Evolutionary conservation across 2,113 vertebrate species (phyloP).

Genomic region (Bujurquina vittata): DNA sequence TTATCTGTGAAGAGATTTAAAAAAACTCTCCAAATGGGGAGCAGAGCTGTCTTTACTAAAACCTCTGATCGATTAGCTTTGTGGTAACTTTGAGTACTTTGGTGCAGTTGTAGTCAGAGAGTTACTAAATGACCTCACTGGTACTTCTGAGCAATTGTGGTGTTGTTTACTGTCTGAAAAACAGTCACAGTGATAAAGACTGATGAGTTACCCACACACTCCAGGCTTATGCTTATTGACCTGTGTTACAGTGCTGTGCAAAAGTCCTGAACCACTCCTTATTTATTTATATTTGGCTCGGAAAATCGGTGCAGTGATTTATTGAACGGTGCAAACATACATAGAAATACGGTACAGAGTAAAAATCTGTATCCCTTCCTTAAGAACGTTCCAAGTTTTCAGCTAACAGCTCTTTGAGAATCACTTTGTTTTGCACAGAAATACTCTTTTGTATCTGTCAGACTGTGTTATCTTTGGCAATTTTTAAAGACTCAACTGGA

Average conservation of each 20-base stretch:
- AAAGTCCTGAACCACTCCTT: not conserved
- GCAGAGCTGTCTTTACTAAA: fast-evolving
- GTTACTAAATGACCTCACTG: not conserved
- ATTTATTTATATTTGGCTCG: not conserved
- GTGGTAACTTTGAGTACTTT: not conserved
- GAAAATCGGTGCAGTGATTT: not conserved
- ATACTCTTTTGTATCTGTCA: not conserved
- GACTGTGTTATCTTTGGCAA: not conserved
- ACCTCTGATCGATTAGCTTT: fast-evolving
- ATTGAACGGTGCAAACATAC: not conserved
- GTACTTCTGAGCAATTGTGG: too few relatives aligned
- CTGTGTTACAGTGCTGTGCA: not conserved
- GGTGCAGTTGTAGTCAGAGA: fast-evolving
- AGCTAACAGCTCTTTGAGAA: not conserved
- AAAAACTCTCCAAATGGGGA: not conserved
- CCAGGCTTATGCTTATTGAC: not conserved
- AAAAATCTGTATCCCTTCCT: not conserved
- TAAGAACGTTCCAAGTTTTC: not conserved
- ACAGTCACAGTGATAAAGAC: not conserved
- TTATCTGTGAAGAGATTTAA: not conserved
- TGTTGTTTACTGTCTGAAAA: not conserved
- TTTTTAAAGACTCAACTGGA: not conserved
- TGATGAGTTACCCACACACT: not conserved
- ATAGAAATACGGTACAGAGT: not conserved
- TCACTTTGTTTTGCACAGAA: not conserved